Base-by-base conservation (phyloP, 1,140 invertebrate species). In the Ctenoplectra terminalis region DNA sequence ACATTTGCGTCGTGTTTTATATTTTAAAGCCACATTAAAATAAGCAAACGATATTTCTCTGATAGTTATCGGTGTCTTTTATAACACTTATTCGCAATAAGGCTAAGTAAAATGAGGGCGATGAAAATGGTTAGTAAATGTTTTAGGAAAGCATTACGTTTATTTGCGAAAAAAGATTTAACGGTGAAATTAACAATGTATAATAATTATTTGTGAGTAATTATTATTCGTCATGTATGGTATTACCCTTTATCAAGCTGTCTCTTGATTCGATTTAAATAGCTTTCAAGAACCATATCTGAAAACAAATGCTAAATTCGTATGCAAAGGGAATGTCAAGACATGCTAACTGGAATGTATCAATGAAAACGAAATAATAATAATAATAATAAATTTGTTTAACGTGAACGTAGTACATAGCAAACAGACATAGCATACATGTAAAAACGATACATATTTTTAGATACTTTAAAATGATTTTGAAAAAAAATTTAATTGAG, bases 61-160 rank as follows among this genome's bases (percentile, higher is more conserved):
- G 43, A 34, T n/a, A 40, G 64, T 4, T 72, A 63, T 70, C 34
- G 34, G 13, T 52, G n/a, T 13, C 58, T 13, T 58, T 20, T 11
- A 20, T n/a, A 58, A 37, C 43, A 17, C 29, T 66, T 26, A 37
- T 6, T 69, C 9, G n/a, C 23, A 85, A 26, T 73, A 26, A 87
- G 74, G 77, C 85, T 81, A 73, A 78, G 70, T 50, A 46, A 86
- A 82, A 82, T 66, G 34, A 83, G 40, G 73, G 79, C 64, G 83
- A 78, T 43, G 71, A 90, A 86, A 88, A 90, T 89, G 81, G 92
- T 93, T 93, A 93, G 92, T 93, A 89, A 90, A 86, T 87, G 79
- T 90, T 82, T 85, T 90, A 89, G 89, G 76, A 92, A 92, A 93
- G 91, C 92, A 91, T 91, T 91, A 89, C 88, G 83, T 93, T 93